These are phyloP conservation scores for Cheilosia impressa DNA, from an alignment of 2,888 invertebrate genomes.

Conservation along the genomic window DNA sequence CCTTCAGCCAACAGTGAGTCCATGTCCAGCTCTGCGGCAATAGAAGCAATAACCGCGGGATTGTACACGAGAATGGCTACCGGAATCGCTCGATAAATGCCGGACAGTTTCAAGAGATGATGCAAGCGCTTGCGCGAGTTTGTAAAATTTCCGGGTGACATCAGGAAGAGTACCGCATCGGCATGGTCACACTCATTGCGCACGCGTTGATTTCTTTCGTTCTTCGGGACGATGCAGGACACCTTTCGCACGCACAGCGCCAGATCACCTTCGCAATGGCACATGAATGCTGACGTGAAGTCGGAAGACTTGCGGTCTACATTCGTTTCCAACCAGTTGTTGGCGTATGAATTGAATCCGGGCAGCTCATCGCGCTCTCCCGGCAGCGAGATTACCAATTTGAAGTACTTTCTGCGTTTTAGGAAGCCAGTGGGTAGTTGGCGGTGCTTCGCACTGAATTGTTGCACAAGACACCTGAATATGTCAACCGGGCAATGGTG, in stretches of 20 bases:
- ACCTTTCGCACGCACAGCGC: conserved; percentile 82
- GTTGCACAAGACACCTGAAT: conserved; percentile 77
- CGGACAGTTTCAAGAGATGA: conserved; percentile 77
- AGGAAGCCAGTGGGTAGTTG: conserved; percentile 74
- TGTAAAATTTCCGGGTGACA: conserved; percentile 75
- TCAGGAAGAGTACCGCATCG: conserved; percentile 80
- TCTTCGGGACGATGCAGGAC: conserved; percentile 78
- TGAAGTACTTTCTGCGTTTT: conserved; percentile 79
- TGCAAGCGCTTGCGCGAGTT: conserved; percentile 79
- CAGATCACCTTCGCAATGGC: conserved; percentile 77
- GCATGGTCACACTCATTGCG: conserved; percentile 78
- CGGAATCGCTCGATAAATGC: conserved; percentile 77
- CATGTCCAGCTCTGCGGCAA: conserved; percentile 68
- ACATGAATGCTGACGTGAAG: conserved; percentile 76
- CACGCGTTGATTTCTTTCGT: conserved; percentile 78
- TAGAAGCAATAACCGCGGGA: conserved; percentile 38
- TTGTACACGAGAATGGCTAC: conserved; percentile 80
- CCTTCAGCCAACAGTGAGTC: conserved; percentile 82
- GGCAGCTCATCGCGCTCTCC: conserved; percentile 77
- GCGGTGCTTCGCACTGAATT: conserved; percentile 66
- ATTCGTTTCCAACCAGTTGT: conserved; percentile 78
- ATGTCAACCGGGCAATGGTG: conserved; percentile 77
- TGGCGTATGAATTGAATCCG: conserved; percentile 79
- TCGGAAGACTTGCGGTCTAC: background rate
- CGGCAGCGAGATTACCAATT: conserved; percentile 80